Base-by-base conservation (phyloP, 2,113 vertebrate genomes). In the Takifugu flavidus region DNA sequence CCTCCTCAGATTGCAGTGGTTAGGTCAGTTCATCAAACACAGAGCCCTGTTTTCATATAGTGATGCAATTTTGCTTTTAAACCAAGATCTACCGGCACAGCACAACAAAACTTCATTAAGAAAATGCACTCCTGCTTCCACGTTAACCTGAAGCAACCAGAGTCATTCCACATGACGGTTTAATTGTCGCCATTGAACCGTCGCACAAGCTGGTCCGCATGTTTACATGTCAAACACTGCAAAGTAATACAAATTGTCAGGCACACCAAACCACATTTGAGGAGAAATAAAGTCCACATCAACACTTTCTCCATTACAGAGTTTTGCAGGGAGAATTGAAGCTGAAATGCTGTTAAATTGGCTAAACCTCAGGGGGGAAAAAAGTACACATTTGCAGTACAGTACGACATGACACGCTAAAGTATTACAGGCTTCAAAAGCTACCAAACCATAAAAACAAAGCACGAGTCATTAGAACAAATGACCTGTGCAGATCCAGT, bases 381-480 rank as follows among this genome's bases (percentile, higher is more conserved):
- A 53, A 60, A 61, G 45, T 47, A 51, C 44, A 66, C 25, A 75
- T 72, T 43, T 31, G 13, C 45, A 26, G 43, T 13, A 57, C 53
- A 67, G 28, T 69, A 62, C 51, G 44, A 73, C 27, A 57, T n/a
- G 13, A 66, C 39, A 69, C n/a, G n/a, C 13, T 56, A 58, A 71
- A 56, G 55, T 62, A 75, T 52, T 64, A 20, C 49, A 61, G 42
- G 57, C 51, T 63, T 67, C 31, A 53, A 60, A 80, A 75, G 20
- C 50, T 55, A 49, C 50, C 15, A 74, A 60, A 63, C 56, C 66
- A 51, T 79, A 66, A 82, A 70, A 79, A 55, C 47, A 54, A 76
- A 78, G 43, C 44, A 63, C 13, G 52, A 67, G 13, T 28, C 70
- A 80, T 85, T 75, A 82, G 80, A 83, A 74, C 59, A 55, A 79